Percentiles rank a stretch among this genome's conserved stretches.
Evolutionary conservation across 2,113 vertebrate species (phyloP).

Genomic region (Pungitius pungitius): DNA sequence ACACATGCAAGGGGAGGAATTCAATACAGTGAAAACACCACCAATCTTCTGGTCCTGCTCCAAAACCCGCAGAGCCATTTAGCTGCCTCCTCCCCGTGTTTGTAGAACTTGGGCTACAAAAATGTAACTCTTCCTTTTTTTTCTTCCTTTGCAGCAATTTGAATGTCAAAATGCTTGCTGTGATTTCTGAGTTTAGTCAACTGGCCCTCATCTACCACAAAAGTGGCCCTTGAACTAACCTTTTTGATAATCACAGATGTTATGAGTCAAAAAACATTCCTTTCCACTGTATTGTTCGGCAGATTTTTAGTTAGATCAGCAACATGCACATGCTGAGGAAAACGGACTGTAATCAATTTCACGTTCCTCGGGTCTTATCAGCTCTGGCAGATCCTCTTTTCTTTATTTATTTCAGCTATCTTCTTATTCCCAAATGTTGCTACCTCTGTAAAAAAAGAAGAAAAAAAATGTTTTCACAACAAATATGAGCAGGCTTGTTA

Average conservation of each 20-base stretch:
- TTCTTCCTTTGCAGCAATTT: background rate
- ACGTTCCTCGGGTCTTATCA: constrained; percentile 72
- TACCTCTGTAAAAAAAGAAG: constrained; percentile 15
- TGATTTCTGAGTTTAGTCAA: constrained; percentile 31
- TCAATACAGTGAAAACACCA: background rate
- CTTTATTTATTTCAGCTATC: constrained; percentile 64
- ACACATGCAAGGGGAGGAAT: background rate
- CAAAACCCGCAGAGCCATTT: background rate
- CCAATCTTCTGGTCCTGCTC: background rate
- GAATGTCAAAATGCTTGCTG: background rate
- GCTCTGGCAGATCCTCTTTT: constrained; percentile 64
- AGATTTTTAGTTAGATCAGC: constrained; percentile 60
- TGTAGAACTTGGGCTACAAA: background rate
- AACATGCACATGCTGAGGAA: constrained; percentile 57
- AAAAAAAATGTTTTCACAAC: constrained; percentile 44
- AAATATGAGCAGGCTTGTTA: constrained; percentile 70
- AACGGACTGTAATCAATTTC: constrained; percentile 69
- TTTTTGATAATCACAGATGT: constrained; percentile 39
- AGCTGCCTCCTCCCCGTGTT: background rate
- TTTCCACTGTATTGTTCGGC: constrained; percentile 19
- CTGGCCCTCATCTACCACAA: constrained; percentile 30
- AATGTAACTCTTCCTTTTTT: background rate
- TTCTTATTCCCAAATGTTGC: constrained; percentile 65
- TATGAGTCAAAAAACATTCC: constrained; percentile 32
- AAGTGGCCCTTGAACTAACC: constrained; percentile 50